These are phyloP conservation scores for Scleropages formosus DNA, from an alignment of 2,797 vertebrate genomes.

Conservation along the genomic window DNA sequence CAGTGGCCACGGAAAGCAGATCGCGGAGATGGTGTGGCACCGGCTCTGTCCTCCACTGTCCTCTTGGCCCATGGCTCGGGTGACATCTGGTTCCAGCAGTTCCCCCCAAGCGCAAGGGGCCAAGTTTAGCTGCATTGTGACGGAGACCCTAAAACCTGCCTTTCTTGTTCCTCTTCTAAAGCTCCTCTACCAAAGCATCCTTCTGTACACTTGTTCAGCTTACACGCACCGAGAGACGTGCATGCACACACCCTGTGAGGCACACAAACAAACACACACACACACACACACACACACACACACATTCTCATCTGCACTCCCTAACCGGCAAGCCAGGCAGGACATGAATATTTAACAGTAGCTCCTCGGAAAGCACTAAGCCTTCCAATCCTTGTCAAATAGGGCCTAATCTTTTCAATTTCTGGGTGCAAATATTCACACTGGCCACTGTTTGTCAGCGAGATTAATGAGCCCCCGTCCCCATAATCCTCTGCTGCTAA, in stretches of 20 bases:
- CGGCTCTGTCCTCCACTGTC: neutral
- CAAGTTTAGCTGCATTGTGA: no score
- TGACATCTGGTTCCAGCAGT: no score
- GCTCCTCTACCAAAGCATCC: no score
- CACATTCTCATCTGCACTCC: conserved; percentile 12
- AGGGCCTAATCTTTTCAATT: conserved; percentile 99
- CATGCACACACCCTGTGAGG: neutral
- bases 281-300: conserved; percentile 52
- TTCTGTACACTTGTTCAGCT: no score
- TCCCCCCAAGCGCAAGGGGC: no score
- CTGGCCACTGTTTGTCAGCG: conserved; percentile 98
- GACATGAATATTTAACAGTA: conserved; percentile 99
- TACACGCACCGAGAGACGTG: neutral
- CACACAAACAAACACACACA: conserved; percentile 52
- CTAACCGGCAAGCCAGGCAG: conserved; percentile 67
- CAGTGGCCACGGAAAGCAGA: no score
- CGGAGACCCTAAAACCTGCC: no score
- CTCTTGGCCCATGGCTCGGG: no score
- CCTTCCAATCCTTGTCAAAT: conserved; percentile 99
- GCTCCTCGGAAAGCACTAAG: conserved; percentile 88
- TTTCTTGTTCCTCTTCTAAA: no score
- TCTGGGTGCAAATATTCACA: conserved; percentile 99
- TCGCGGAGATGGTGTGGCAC: no score
- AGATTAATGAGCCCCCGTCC: conserved; percentile 97
- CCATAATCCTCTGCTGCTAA: conserved; percentile 98